Base-by-base conservation (phyloP, 2,888 invertebrate species). In the Drosophila cognata region DNA sequence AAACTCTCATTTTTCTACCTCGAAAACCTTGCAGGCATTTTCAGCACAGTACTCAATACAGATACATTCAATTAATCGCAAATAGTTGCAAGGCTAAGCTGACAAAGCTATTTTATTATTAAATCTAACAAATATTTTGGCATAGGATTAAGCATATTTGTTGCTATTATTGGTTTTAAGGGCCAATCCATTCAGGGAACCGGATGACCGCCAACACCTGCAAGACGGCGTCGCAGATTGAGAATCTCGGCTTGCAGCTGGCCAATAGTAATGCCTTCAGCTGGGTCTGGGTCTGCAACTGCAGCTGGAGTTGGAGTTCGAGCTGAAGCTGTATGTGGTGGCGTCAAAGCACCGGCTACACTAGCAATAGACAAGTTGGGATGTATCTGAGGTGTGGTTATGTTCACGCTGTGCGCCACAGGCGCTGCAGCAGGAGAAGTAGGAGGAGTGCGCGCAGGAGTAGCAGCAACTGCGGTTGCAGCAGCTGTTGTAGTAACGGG, bases 221-320 rank as follows among this genome's bases (percentile, higher is more conserved):
- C 91, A 13, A 92, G 91, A 2, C 83, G 87, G n/a, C 91, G 91
- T 8, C 88, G 77, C 61, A 92, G 66, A 48, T 90, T 84, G 5
- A 78, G 64, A 48, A 92, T 71, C 71, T 92, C 92, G 4, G 82
- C 83, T 46, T 91, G 90, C 65, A 92, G 82, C 61, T 89, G 79
- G n/a, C 85, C 84, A 28, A 90, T 51, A 13, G 53, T 67, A 6
- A 56, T 48, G n/a, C 38, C 58, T 2, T 16, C 3, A 10, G 33
- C 50, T 18, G 59, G 38, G 50, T 38, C 13, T 21, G 25, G 53
- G 18, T 8, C 29, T 8, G 56, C 6, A 10, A 18, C n/a, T 11
- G 29, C 21, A 52, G 52, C 13, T 25, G 21, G 51, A 8, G n/a
- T 8, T 29, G 43, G 16, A 10, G 56, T 31, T 29, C 29, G 7